Evolutionary conservation across 2,113 vertebrate species (phyloP).

Genomic region (Nettapus auritus): DNA sequence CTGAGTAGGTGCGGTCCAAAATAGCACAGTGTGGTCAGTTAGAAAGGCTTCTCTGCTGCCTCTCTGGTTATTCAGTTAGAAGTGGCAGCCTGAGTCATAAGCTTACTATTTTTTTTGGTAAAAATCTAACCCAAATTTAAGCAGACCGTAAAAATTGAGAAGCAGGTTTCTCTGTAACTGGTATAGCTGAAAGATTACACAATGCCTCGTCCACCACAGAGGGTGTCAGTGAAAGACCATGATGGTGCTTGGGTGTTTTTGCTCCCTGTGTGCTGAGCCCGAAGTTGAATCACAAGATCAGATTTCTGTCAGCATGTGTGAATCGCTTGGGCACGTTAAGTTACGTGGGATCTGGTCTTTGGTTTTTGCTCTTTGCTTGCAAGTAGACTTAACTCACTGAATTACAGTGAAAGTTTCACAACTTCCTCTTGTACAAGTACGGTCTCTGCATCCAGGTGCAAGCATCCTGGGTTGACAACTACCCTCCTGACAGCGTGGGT

Average conservation of each 20-base stretch:
- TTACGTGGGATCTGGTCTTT: neutral
- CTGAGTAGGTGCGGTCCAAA: neutral
- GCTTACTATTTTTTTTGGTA: neutral
- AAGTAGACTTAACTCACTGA: neutral
- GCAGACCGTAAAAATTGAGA: neutral
- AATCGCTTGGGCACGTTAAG: neutral
- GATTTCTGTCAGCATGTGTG: neutral
- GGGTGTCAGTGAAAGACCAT: neutral
- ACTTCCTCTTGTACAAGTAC: neutral
- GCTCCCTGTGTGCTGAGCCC: neutral
- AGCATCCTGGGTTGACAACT: neutral
- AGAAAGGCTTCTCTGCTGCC: neutral
- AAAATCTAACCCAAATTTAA: neutral
- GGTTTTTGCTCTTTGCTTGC: neutral
- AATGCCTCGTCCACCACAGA: neutral
- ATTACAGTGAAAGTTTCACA: neutral
- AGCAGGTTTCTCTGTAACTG: neutral
- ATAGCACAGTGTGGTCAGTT: accelerated
- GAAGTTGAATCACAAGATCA: neutral
- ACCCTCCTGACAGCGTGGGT: neutral
- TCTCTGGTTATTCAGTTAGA: neutral
- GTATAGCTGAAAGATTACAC: neutral
- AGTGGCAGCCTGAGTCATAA: neutral
- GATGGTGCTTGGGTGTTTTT: neutral
- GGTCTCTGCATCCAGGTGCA: neutral